Conservation (phyloP, 1,140 invertebrate species). For the Palaemon carinicauda region DNA sequence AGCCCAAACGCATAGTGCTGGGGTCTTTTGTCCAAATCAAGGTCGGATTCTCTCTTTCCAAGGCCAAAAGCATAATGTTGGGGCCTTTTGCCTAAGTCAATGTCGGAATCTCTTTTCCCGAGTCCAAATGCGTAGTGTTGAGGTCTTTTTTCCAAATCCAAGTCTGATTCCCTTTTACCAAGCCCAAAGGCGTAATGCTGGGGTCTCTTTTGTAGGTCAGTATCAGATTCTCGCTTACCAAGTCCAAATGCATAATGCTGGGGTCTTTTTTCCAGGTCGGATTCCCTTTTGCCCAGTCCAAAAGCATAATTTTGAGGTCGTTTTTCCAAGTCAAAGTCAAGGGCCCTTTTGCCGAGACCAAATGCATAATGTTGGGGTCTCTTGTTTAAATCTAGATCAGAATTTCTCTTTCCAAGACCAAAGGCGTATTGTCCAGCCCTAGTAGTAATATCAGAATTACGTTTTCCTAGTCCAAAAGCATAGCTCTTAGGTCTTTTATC, state of each 20-base stretch:
- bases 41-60: slow-evolving; percentile 21
- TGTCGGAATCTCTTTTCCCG: slow-evolving; percentile 18
- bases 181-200: slow-evolving; percentile 32
- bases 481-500: slow-evolving; percentile 10
- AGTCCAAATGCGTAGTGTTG: slow-evolving; percentile 36
- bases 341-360: slow-evolving; percentile 34
- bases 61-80: slow-evolving; percentile 32
- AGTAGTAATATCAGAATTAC: neutral
- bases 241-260: slow-evolving; percentile 47
- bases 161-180: slow-evolving; percentile 22
- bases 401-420: too few species aligned
- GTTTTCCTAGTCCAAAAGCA: slow-evolving; percentile 29
- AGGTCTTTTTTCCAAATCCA: slow-evolving; percentile 4
- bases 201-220: slow-evolving; percentile 11
- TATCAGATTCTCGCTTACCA: slow-evolving; percentile 33
- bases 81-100: neutral
- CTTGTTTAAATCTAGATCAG: too few species aligned
- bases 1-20: slow-evolving; percentile 40
- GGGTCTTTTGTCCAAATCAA: neutral
- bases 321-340: slow-evolving; percentile 13
- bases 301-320: slow-evolving; percentile 23
- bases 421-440: slow-evolving; percentile 34
- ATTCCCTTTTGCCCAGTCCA: neutral
- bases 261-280: slow-evolving; percentile 6
- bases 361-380: slow-evolving; percentile 42